These are phyloP conservation scores for Psittacula echo DNA, from an alignment of 2,797 vertebrate species.

Conservation along the genomic window DNA sequence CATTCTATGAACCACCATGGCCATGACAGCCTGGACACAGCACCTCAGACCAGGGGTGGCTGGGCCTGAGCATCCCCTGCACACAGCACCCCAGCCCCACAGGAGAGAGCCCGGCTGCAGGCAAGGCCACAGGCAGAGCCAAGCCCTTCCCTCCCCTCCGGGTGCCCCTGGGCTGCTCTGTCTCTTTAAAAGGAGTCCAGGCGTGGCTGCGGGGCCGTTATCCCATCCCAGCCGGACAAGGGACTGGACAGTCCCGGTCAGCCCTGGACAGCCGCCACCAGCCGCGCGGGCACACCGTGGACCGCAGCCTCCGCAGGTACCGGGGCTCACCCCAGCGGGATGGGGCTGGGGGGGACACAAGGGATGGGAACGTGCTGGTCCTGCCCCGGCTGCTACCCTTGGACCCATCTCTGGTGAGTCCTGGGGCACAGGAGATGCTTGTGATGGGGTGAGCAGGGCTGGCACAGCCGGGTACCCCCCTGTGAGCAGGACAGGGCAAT, in stretches of 20 bases:
- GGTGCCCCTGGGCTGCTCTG: conserved; percentile 12
- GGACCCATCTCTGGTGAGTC: not conserved
- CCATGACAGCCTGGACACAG: fast-evolving
- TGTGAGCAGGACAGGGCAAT: fast-evolving
- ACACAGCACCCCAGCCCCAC: no score
- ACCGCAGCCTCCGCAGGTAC: conserved; percentile 8
- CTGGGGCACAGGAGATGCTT: not conserved
- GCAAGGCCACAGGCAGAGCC: fast-evolving
- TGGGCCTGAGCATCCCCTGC: not conserved
- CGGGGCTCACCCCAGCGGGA: fast-evolving
- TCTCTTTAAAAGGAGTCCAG: conserved; percentile 58
- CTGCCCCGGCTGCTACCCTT: not conserved
- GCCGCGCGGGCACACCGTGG: not conserved
- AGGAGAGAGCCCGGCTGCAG: fast-evolving
- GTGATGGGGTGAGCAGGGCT: not conserved
- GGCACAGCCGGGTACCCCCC: not conserved
- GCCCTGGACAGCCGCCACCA: not conserved
- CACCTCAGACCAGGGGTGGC: fast-evolving
- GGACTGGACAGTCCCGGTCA: not conserved
- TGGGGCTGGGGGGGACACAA: not conserved
- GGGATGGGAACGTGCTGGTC: not conserved
- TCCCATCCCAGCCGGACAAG: not conserved
- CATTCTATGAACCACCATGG: not conserved
- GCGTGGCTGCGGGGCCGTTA: conserved; percentile 20
- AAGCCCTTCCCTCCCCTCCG: conserved; percentile 19